These are phyloP conservation scores for Tubulanus polymorphus DNA, from an alignment of 2,888 invertebrate species.

Conservation along the genomic window DNA sequence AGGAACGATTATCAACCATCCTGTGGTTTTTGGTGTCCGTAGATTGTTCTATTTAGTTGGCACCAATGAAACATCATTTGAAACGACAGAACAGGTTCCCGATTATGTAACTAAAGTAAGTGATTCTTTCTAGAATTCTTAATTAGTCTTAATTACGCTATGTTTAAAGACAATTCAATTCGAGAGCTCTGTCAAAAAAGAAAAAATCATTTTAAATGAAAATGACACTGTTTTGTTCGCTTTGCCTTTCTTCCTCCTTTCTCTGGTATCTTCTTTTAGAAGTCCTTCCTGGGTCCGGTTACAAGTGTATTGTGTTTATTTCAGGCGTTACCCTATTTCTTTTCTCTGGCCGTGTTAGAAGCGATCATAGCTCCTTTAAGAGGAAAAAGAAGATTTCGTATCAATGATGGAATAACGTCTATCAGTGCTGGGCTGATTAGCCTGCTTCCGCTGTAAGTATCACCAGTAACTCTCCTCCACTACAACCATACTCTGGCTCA, in stretches of 20 bases:
- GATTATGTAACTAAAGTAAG: constrained; percentile 71
- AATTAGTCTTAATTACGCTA: not conserved
- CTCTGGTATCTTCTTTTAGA: not conserved
- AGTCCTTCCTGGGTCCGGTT: not conserved
- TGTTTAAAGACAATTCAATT: too few relatives aligned
- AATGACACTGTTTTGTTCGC: too few relatives aligned
- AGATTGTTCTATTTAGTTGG: constrained; percentile 68
- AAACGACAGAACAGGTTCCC: constrained; percentile 66
- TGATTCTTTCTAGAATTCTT: not conserved
- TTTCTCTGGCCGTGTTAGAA: constrained; percentile 59
- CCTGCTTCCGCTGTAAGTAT: constrained; percentile 37
- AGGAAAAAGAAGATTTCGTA: constrained; percentile 64
- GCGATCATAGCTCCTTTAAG: constrained; percentile 64
- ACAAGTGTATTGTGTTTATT: constrained; percentile 14
- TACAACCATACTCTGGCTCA: too few relatives aligned
- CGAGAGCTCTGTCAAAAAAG: too few relatives aligned
- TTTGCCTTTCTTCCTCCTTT: too few relatives aligned
- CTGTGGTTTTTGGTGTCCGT: too few relatives aligned
- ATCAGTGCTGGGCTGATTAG: constrained; percentile 54
- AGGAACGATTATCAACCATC: too few relatives aligned
- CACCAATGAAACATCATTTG: constrained; percentile 65
- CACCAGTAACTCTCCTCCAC: not conserved
- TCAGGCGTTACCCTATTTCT: constrained; percentile 49
- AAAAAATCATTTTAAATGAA: too few relatives aligned
- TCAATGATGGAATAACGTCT: constrained; percentile 76